Base-by-base conservation (phyloP, 2,888 invertebrate genomes). In the Vanessa cardui region DNA sequence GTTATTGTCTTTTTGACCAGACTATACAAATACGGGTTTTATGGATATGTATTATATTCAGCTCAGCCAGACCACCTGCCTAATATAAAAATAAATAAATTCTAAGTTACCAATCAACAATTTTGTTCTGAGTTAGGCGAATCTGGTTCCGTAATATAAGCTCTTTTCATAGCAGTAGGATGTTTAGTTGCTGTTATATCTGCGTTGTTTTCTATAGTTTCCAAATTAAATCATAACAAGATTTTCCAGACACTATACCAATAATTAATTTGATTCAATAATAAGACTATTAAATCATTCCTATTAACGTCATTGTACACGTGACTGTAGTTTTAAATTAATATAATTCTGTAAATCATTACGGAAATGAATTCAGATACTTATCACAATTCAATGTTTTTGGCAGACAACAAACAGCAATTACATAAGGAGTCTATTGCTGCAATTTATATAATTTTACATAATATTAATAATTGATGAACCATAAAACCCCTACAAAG, bases 341-440 rank as follows among this genome's bases (percentile, higher is more conserved):
- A 33, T 33, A 45, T 60, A 49, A 54, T 44, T 21, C 52, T 20
- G 60, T 45, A 64, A 67, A 20, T 54, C 21, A 46, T 47, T 33
- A 56, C 64, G 47, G 15, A 58, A 62, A 33, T 56, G 18, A 68
- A 56, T 16, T 44, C n/a, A 46, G 7, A 33, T 52, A 61, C 64
- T 31, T 31, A 54, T n/a, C n/a, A 31, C 16, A 54, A 54, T 31
- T 44, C 39, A 64, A 64, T 52, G 54, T 58, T 62, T 60, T 70
- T 70, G 64, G 67, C 67, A 67, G 58, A 62, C 58, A 50, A 31
- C 56, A 44, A n/a, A 44, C 9, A 16, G 47, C 54, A 64, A 64
- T 70, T 62, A 67, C 33, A 50, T 67, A 47, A 62, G 60, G 50
- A 67, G 62, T 64, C 52, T 67, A 64, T 62, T 61, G 49, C 64